Base-by-base conservation (phyloP, 2,113 vertebrate genomes). In the Meriones unguiculatus region DNA sequence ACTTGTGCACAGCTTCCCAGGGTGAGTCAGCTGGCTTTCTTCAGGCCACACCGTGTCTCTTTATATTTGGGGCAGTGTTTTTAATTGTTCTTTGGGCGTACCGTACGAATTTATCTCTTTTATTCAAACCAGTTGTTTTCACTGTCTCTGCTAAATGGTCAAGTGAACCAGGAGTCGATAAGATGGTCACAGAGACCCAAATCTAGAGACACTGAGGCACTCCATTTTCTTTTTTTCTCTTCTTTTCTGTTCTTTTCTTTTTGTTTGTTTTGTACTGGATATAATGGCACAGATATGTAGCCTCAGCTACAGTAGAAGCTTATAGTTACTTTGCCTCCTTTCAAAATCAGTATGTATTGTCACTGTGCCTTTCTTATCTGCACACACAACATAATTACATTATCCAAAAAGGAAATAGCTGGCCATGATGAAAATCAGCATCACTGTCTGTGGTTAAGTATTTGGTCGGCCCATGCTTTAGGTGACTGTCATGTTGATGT, bases 1-100 rank as follows among this genome's bases (percentile, higher is more conserved):
- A 99, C 7, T 98, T 99, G 92, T 99, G 64, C 95, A 97, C 98
- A 92, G 98, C 98, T 93, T 98, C 99, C 97, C 97, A 99, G 98
- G 99, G 99, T 99, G 97, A 98, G 98, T 95, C 72, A 86, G 30
- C 80, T 81, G 20, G 32, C 52, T 72, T 87, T 91, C 72, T 88
- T 15, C 81, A n/a, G 94, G 14, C 22, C 65, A 28, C 25, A 62
- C 7, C 38, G 0, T 93, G 57, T 93, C 9, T 75, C 20, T 93
- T 38, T n/a, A 73, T 84, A 20, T 73, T 54, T 65, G 0, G 30
- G 50, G 59, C 87, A 7, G 20, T 96, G 59, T 65, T 91, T 88
- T 8, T 94, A 65, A 65, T 75, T 87, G 73, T 91, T 76, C 15
- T 52, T 81, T 93, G 18, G 12, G 11, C 57, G 1, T 78, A 17